Base-by-base conservation (phyloP, 2,797 vertebrate genomes). In the Tenualosa ilisha region DNA sequence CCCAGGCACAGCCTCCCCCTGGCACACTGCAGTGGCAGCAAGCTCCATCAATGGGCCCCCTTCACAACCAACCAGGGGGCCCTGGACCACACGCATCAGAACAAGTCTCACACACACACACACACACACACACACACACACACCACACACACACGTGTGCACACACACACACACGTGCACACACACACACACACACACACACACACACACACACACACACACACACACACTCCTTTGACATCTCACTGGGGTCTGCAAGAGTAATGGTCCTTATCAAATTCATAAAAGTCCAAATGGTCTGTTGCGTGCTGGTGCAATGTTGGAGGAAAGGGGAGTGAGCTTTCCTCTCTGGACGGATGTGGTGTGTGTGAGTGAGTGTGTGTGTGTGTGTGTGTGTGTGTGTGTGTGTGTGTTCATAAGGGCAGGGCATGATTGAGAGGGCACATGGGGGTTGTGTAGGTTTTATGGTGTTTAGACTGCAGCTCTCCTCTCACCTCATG, bases 251-350 rank as follows among this genome's bases (percentile, higher is more conserved):
- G 72, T 11, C 20, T 46, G 17, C 15, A 79, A 8, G 40, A 43
- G 72, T 81, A 83, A 83, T 65, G 82, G 59, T 49, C n/a, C 22
- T 68, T 65, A 72, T 65, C n/a, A 72, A 84, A 72, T 68, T 68
- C 61, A 56, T 79, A 79, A 43, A 20, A 79, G 22, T 79, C 50
- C 31, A 84, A 56, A 79, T 43, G 26, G 72, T 20, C 72, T 79
- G 72, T 79, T 20, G 5, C 6, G 8, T 79, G 72, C 40, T 82
- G 81, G 31, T 46, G 40, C 26, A 8, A 54, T 56, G 26, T n/a
- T 0, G 56, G 24, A 46, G 12, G 6, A 17, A 79, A 22, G 37
- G 72, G 72, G 72, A 17, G 40, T 46, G 72, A n/a, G 72, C 6
- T 79, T 46, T 79, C 40, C 40, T 79, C 40, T 22, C 40, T 22